Conservation (phyloP, 2,888 invertebrate species). For the Norana najaformis region DNA sequence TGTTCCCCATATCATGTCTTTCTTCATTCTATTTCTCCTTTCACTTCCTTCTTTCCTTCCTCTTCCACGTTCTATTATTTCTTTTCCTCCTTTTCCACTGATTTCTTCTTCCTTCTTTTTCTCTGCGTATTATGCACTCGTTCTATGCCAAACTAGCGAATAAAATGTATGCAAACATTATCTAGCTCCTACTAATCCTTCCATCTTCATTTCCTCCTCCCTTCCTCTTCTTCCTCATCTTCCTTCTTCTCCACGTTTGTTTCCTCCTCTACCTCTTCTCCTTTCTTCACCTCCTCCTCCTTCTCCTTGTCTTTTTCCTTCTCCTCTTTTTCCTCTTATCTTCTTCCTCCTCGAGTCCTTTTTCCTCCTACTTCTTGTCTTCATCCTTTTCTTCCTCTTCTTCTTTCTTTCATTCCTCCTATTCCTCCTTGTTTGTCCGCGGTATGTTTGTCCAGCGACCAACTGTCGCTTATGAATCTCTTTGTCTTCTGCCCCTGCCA, state of each 20-base stretch:
- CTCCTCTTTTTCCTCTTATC: no score
- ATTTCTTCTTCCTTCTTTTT: not conserved
- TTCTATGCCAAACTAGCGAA: not conserved
- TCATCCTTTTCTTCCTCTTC: not conserved
- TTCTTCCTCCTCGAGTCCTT: not conserved
- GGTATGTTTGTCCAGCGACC: not conserved
- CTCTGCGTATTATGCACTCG: not conserved
- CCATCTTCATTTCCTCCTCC: not conserved
- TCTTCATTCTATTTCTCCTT: no score
- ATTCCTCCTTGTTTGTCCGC: not conserved
- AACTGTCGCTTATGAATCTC: no score
- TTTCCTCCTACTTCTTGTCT: not conserved
- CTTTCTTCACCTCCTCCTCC: not conserved
- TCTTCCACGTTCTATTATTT: not conserved
- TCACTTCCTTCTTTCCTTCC: not conserved
- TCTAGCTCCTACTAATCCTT: not conserved
- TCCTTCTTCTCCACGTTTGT: not conserved
- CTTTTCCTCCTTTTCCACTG: not conserved
- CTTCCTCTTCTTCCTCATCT: not conserved
- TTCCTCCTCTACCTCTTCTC: not conserved
- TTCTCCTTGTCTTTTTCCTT: no score
- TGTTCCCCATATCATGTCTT: no score
- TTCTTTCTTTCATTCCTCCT: not conserved
- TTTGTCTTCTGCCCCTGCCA: not conserved
- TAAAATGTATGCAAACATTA: not conserved